Evolutionary conservation across 2,888 invertebrate genomes (phyloP), one percentile per base, ranked within the genome.

Genomic region (Pediacus dermestoides): DNA sequence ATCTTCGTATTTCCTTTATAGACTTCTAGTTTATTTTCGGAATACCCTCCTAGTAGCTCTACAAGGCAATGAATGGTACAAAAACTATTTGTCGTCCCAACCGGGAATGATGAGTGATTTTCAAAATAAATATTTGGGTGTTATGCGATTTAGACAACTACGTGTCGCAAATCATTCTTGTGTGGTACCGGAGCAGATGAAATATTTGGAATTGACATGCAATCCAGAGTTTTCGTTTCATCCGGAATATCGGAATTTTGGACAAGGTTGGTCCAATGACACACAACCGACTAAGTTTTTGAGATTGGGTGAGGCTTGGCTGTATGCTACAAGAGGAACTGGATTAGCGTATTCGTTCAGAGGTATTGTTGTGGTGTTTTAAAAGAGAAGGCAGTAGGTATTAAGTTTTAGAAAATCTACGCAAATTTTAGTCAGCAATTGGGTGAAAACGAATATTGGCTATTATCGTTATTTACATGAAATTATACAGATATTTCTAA

Each of bases 1-100:
- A n/a, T n/a, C n/a, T n/a, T n/a, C n/a, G 14, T 7, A 14, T 21
- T 27, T 18, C 15, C 15, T 2, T 51, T 56, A 8, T 31, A 60
- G 58, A 6, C 44, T 58, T 4, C 33, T 48, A 34, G 32, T 35
- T 3, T 60, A 55, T 33, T 18, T 58, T 10, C 30, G 43, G 11
- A 14, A 42, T 1, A 52, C 53, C 4, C 34, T 61, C 1, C 43
- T 61, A 12, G 44, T 42, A 2, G 42, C 51, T 4, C 27, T 57
- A 22, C 62, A 63, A 28, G 48, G 56, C 1, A 36, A 25, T 2
- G 42, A 44, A 10, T 64, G 60, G 60, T 63, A 63, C 31, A 57
- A 50, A 8, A 53, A 44, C 16, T 60, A 41, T 31, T 18, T 50
- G 4, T 38, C 44, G 7, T 32, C 45, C 0, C 44, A 51, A 18